These are phyloP conservation scores for Dynastes tityus DNA, from an alignment of 2,888 invertebrate species.

Conservation along the genomic window DNA sequence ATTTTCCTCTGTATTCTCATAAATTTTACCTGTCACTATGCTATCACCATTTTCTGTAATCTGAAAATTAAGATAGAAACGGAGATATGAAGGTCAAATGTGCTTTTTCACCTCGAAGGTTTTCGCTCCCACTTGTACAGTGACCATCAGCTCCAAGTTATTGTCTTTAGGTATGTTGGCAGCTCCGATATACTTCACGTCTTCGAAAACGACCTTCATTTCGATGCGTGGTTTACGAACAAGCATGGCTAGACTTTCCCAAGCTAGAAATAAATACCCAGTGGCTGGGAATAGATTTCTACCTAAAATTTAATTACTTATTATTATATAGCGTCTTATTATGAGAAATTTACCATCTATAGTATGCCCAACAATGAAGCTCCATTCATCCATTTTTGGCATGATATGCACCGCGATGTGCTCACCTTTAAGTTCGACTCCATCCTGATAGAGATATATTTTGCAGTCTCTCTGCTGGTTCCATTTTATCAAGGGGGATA, in stretches of 20 bases:
- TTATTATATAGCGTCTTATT: neutral
- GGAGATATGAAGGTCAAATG: neutral
- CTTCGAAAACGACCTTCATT: no score
- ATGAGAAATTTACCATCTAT: conserved; percentile 81
- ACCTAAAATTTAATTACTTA: neutral
- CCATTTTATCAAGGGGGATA: conserved; percentile 90
- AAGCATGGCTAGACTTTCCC: no score
- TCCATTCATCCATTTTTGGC: conserved; percentile 71
- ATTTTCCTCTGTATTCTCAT: no score
- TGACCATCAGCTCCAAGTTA: conserved; percentile 50
- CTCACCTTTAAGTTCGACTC: conserved; percentile 79
- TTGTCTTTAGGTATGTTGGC: no score
- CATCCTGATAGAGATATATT: conserved; percentile 79
- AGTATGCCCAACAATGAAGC: conserved; percentile 78
- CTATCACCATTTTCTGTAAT: conserved; percentile 45
- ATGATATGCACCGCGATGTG: conserved; percentile 77
- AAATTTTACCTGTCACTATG: conserved; percentile 25
- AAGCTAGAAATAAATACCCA: no score
- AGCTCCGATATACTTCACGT: no score
- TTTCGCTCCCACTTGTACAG: conserved; percentile 60
- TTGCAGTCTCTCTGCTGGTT: conserved; percentile 87
- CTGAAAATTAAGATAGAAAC: conserved; percentile 1
- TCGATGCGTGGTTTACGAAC: no score
- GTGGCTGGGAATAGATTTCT: no score
- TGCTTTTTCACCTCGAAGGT: neutral